These are phyloP conservation scores for Takifugu flavidus DNA, from an alignment of 2,113 vertebrate genomes.

Conservation along the genomic window DNA sequence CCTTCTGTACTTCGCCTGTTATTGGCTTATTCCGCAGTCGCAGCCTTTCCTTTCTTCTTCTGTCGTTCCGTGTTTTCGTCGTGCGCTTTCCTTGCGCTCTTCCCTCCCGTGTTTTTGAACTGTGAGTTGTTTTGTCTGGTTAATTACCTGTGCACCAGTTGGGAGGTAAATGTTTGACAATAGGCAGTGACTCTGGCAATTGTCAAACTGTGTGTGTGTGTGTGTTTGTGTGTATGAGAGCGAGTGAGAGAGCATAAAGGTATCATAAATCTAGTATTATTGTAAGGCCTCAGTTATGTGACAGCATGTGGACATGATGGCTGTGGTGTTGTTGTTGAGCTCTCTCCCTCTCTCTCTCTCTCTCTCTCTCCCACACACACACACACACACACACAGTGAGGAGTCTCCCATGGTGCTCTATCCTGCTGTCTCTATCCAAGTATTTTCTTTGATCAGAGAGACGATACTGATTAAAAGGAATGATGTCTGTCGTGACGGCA, in stretches of 20 bases:
- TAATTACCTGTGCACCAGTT: conserved; percentile 65
- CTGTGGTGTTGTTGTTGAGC: conserved; percentile 49
- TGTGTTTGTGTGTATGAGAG: conserved; percentile 3
- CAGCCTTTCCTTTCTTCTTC: conserved; percentile 32
- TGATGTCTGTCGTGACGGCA: conserved; percentile 59
- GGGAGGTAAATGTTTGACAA: conserved; percentile 64
- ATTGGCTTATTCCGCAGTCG: conserved; percentile 62
- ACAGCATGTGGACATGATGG: conserved; percentile 66
- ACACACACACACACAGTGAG: conserved; percentile 25
- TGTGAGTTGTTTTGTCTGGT: conserved; percentile 66
- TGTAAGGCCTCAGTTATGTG: conserved; percentile 66
- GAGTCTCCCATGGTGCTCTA: conserved; percentile 5
- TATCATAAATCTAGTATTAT: conserved; percentile 42
- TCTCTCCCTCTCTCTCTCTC: conserved; percentile 18
- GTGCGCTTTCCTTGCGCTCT: conserved; percentile 42
- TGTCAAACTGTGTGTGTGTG: conserved; percentile 9
- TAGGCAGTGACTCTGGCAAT: conserved; percentile 40
- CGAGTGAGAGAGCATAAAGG: conserved; percentile 5
- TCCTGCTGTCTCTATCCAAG: conserved; percentile 58
- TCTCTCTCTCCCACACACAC: background rate
- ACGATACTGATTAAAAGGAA: conserved; percentile 69
- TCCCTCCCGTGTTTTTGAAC: conserved; percentile 51
- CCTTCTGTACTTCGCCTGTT: conserved; percentile 80
- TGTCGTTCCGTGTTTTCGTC: conserved; percentile 40
- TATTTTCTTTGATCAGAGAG: conserved; percentile 64